Evolutionary conservation across 2,888 invertebrate genomes (phyloP), one percentile per base, ranked within the genome.

Genomic region (Epinotia demarniana): DNA sequence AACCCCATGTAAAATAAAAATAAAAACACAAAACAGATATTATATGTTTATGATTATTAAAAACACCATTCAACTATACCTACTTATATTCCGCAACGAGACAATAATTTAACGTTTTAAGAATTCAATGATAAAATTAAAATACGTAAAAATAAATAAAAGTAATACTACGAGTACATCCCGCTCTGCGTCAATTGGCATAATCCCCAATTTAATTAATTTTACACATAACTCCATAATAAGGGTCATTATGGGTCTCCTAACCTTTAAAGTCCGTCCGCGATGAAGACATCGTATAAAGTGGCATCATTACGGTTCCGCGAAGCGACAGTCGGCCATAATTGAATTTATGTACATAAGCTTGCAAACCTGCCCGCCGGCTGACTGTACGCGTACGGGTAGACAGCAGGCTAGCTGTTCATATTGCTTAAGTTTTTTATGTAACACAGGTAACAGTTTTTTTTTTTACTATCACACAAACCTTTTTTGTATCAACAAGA

Each of bases 301-400:
- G 71, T 72, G 77, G 68, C 63, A 33, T 64, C 74, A 77, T 77
- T 77, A 82, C 79, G 82, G 80, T 89, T 90, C 89, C 79, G 81
- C 85, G 90, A 89, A 90, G 77, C 62, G 74, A 71, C 77, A 74
- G 78, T 77, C 79, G 78, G 78, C 79, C 80, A 78, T 87, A 87
- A 90, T 90, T 90, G 90, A 90, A 88, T 89, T 89, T 85, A 81
- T 85, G 77, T 79, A 78, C 79, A 79, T 81, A 80, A 77, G 79
- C 77, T 72, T 69, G 62, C 49, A 68, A 68, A 68, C 68, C 60
- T 70, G 70, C 33, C 27, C 19, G 18, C n/a, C 8, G 49, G n/a
- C 23, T 43, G 12, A 53, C 61, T 70, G 60, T 60, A 57, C 16
- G 16, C 5, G 4, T 2, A 57, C 16, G 16, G 11, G 4, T 2